These are phyloP conservation scores for Mythimna ferrago DNA, from an alignment of 2,888 invertebrate species.

Conservation along the genomic window DNA sequence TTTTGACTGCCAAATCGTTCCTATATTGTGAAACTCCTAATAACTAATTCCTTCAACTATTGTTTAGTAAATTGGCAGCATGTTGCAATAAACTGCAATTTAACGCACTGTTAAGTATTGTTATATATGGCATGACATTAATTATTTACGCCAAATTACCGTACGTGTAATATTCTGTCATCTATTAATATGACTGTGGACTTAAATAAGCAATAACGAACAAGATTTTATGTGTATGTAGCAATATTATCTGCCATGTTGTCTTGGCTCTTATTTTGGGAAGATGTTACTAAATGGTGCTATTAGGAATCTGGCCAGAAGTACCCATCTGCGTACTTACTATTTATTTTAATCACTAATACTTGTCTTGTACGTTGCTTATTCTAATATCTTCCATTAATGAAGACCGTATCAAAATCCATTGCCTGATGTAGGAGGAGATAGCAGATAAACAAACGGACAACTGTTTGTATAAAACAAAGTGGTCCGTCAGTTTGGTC, in stretches of 20 bases:
- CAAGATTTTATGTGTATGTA: slow-evolving; percentile 26
- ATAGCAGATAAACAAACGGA: too few relatives aligned
- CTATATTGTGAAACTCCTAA: neutral
- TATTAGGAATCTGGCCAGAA: slow-evolving; percentile 43
- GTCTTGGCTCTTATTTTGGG: slow-evolving; percentile 24
- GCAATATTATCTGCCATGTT: neutral
- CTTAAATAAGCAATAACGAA: slow-evolving; percentile 3
- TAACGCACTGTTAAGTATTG: neutral
- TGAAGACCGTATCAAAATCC: too few relatives aligned
- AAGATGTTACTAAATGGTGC: neutral
- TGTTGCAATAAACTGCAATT: neutral
- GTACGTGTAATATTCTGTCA: slow-evolving; percentile 13
- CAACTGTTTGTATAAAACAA: too few relatives aligned
- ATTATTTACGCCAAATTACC: neutral
- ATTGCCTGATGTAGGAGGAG: too few relatives aligned
- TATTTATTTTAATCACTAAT: slow-evolving; percentile 8
- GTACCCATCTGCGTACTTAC: neutral
- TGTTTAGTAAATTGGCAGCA: neutral
- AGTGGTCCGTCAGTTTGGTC: too few relatives aligned
- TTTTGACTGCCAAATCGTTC: neutral
- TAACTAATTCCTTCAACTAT: neutral
- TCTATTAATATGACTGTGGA: slow-evolving; percentile 13
- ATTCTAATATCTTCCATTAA: too few relatives aligned
- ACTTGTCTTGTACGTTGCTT: neutral
- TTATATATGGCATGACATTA: neutral